Evolutionary conservation across 2,113 vertebrate species (phyloP).

Genomic region (Colaptes auratus): DNA sequence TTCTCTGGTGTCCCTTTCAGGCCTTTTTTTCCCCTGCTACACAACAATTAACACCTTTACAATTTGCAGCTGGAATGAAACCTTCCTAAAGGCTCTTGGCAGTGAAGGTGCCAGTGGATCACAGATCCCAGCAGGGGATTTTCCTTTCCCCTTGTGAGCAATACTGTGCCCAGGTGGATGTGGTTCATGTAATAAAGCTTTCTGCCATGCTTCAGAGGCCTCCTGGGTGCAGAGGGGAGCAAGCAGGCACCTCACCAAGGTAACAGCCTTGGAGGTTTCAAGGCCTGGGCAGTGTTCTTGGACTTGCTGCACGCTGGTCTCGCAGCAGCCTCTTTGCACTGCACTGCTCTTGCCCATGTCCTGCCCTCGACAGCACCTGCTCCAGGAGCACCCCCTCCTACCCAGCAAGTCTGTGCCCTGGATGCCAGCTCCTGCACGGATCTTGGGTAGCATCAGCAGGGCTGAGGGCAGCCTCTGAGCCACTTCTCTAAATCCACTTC

Average conservation of each 20-base stretch:
- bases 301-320: not conserved
- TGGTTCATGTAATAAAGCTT: not conserved
- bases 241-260: accelerated
- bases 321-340: not conserved
- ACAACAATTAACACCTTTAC: not conserved
- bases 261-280: accelerated
- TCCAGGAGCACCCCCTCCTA: not conserved
- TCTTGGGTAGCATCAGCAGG: not conserved
- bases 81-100: not conserved
- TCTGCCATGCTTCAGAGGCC: not conserved
- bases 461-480: not conserved
- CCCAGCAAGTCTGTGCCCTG: not conserved
- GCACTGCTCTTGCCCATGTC: not conserved
- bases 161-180: not conserved
- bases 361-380: not conserved
- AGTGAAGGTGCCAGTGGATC: not conserved
- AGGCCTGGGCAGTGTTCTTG: not conserved
- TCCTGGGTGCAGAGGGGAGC: not conserved
- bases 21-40: not conserved
- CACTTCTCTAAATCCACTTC: not conserved
- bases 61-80: slow-evolving; percentile 4
- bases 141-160: not conserved
- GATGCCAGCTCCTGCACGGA: not conserved
- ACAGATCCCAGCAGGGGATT: not conserved
- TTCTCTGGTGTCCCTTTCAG: slow-evolving; percentile 34